Percentiles rank a stretch among this genome's conserved stretches.
These are phyloP conservation scores for Paedocypris micromegethes DNA, from an alignment of 2,797 vertebrate species.

Conservation along the genomic window DNA sequence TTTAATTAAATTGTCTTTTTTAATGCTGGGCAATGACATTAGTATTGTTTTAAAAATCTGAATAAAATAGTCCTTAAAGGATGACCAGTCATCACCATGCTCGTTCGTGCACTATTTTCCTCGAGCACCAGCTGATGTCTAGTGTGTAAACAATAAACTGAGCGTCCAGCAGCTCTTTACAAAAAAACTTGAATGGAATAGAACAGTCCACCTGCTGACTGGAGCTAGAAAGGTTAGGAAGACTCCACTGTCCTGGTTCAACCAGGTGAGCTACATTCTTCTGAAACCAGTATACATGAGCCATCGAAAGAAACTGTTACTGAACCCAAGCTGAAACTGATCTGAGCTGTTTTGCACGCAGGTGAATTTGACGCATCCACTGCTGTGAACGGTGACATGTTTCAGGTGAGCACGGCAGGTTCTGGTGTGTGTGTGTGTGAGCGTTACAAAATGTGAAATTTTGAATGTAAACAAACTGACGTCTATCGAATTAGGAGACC, in stretches of 20 bases:
- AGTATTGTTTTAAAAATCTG: too few species aligned
- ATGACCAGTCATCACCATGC: too few species aligned
- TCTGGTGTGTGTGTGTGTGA: not conserved
- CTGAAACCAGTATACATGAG: slow-evolving; percentile 10
- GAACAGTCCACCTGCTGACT: slow-evolving; percentile 2
- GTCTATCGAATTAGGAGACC: slow-evolving; percentile 71
- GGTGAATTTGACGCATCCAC: slow-evolving; percentile 67
- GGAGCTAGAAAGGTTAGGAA: slow-evolving; percentile 9
- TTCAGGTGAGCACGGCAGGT: slow-evolving; percentile 67
- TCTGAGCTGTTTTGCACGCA: slow-evolving; percentile 47
- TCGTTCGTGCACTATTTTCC: too few species aligned
- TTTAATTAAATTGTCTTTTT: too few species aligned
- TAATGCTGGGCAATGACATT: too few species aligned
- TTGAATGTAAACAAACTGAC: too few species aligned
- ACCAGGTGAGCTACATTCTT: slow-evolving; percentile 36
- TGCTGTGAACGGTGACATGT: slow-evolving; percentile 77
- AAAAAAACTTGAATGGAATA: not conserved
- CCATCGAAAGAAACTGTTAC: not conserved
- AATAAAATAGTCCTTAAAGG: too few species aligned
- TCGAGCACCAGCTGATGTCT: too few species aligned
- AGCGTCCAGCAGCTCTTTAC: too few species aligned
- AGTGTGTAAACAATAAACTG: too few species aligned
- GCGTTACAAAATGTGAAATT: not conserved
- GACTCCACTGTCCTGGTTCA: not conserved
- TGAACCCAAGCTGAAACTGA: too few species aligned